Conservation (phyloP, 2,113 vertebrate genomes). For the Tragelaphus scriptus region DNA sequence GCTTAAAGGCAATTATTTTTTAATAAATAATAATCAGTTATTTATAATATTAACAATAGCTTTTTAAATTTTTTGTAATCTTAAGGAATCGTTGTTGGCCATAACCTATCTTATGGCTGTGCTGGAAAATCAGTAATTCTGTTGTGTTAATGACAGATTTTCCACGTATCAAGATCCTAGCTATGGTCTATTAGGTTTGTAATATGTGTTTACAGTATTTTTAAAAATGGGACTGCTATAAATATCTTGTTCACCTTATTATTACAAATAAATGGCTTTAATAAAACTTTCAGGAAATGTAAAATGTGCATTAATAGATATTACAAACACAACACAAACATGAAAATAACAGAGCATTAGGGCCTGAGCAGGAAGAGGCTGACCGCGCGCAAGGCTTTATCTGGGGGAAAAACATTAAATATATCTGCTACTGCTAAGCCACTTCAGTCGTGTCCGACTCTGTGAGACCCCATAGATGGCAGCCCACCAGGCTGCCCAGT, state of each 20-base stretch:
- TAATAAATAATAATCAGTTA: conserved; percentile 77
- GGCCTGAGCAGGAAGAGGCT: not conserved
- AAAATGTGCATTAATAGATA: not conserved
- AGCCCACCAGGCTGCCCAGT: no score
- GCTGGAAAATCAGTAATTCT: conserved; percentile 66
- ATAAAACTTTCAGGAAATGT: not conserved
- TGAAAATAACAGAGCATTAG: not conserved
- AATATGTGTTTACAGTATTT: conserved; percentile 25
- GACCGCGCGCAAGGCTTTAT: not conserved
- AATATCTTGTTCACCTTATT: conserved; percentile 25
- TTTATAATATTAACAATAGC: conserved; percentile 71
- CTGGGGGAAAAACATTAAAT: not conserved
- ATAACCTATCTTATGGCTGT: conserved; percentile 50
- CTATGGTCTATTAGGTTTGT: conserved; percentile 29
- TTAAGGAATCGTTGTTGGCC: conserved; percentile 28
- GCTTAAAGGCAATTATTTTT: conserved; percentile 77
- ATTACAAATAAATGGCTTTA: conserved; percentile 46
- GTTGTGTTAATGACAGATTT: conserved; percentile 65
- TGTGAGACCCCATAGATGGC: no score
- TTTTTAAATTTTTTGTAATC: conserved; percentile 1
- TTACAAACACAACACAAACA: not conserved
- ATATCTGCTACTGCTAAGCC: no score
- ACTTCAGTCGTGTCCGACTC: no score
- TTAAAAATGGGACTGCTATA: not conserved
- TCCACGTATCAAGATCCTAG: conserved; percentile 56